These are phyloP conservation scores for Rhagium mordax DNA, from an alignment of 2,888 invertebrate species.

Conservation along the genomic window DNA sequence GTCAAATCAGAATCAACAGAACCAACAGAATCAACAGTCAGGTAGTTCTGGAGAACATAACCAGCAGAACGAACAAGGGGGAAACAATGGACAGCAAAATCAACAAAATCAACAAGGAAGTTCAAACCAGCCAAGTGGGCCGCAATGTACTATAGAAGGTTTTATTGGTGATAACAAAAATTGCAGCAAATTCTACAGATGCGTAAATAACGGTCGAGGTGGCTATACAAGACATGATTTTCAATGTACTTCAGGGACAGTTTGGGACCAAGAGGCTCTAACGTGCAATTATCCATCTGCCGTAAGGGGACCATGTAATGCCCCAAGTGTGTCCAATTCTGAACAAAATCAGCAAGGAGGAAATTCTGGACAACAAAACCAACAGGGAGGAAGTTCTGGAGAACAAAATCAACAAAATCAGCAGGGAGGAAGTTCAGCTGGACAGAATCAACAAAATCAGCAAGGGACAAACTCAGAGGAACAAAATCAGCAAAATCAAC, in stretches of 20 bases:
- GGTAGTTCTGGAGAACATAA: constrained; percentile 17
- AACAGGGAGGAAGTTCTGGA: neutral
- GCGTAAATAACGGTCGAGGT: constrained; percentile 77
- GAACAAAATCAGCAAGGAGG: constrained; percentile 26
- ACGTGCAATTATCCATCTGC: constrained; percentile 83
- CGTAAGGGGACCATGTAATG: constrained; percentile 64
- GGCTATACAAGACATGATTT: constrained; percentile 80
- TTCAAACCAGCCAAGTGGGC: constrained; percentile 12
- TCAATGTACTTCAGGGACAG: constrained; percentile 83
- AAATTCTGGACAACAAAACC: neutral
- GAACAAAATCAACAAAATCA: neutral
- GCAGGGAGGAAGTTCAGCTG: neutral
- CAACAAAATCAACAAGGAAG: constrained; percentile 27
- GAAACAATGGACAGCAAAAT: constrained; percentile 42
- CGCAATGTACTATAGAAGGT: constrained; percentile 77
- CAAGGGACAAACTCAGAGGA: constrained; percentile 26
- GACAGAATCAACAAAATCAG: constrained; percentile 33
- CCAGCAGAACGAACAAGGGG: neutral
- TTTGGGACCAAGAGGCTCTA: constrained; percentile 80
- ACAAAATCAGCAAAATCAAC: constrained; percentile 19
- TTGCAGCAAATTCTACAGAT: constrained; percentile 85
- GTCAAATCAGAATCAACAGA: constrained; percentile 33
- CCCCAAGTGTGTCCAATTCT: neutral
- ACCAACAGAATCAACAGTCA: constrained; percentile 33
- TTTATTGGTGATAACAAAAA: constrained; percentile 80